A percentile compares a stretch with the other conserved stretches of the same genome.
phyloP scores from a whole-genome alignment of 2,888 invertebrate species.

The Noctua janthina region DNA sequence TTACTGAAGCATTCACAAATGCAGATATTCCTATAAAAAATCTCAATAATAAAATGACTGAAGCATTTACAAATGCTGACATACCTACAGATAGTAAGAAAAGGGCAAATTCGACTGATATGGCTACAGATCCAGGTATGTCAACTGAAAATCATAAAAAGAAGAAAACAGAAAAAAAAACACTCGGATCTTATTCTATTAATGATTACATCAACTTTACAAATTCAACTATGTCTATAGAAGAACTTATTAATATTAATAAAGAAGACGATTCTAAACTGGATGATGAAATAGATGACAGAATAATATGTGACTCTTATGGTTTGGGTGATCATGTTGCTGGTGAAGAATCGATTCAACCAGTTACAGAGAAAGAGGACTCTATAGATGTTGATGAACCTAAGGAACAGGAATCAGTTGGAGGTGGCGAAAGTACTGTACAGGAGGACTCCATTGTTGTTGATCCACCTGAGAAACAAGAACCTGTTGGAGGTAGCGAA shows the following conservation, averaged over 20 bases:
- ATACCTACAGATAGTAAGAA: background rate
- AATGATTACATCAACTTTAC: background rate
- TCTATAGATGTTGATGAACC: background rate
- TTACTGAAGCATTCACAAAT: too few relatives aligned
- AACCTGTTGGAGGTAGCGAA: background rate
- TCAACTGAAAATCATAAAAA: background rate
- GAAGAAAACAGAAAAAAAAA: background rate
- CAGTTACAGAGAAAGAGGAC: background rate
- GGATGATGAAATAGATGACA: background rate
- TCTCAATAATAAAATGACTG: background rate
- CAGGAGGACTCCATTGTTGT: background rate
- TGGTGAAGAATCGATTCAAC: background rate
- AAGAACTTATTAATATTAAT: background rate
- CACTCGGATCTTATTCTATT: background rate
- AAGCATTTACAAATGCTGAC: background rate
- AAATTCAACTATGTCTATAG: background rate
- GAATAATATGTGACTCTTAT: background rate
- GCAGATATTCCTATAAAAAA: background rate
- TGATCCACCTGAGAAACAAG: background rate
- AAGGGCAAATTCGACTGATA: background rate
- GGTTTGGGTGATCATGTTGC: background rate
- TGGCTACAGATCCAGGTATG: background rate
- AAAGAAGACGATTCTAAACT: background rate
- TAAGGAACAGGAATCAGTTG: background rate
- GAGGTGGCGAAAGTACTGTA: background rate